These are phyloP conservation scores for Punctoribates punctum DNA, from an alignment of 2,888 invertebrate genomes.

Conservation along the genomic window DNA sequence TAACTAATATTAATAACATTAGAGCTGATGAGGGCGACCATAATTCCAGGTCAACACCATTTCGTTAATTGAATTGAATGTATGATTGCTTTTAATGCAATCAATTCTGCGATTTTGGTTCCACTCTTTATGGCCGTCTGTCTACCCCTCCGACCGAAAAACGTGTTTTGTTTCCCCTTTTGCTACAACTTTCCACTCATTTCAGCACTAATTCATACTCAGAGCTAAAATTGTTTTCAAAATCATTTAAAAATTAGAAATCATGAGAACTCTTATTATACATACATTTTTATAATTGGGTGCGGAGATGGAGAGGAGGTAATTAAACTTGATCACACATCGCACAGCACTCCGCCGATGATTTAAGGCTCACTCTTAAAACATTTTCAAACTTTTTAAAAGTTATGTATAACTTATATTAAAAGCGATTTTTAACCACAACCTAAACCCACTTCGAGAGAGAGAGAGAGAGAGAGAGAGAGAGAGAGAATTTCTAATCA, in stretches of 20 bases:
- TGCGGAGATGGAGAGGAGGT: conserved; percentile 27
- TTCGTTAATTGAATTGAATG: neutral
- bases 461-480: neutral
- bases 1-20: neutral
- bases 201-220: too few species aligned
- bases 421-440: neutral
- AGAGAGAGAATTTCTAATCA: neutral
- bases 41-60: neutral
- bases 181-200: neutral
- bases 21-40: neutral
- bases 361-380: neutral
- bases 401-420: neutral
- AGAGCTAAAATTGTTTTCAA: neutral
- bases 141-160: neutral
- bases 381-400: neutral
- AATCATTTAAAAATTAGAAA: neutral
- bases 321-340: conserved; percentile 14
- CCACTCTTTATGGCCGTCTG: neutral
- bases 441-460: too few species aligned
- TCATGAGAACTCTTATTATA: neutral
- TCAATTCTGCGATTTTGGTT: neutral
- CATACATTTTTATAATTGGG: conserved; percentile 26
- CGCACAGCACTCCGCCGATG: neutral
- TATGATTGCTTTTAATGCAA: neutral
- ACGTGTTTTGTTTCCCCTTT: neutral